phyloP scores from a whole-genome alignment of 2,113 vertebrate genomes.

The Nothoprocta pentlandii region DNA sequence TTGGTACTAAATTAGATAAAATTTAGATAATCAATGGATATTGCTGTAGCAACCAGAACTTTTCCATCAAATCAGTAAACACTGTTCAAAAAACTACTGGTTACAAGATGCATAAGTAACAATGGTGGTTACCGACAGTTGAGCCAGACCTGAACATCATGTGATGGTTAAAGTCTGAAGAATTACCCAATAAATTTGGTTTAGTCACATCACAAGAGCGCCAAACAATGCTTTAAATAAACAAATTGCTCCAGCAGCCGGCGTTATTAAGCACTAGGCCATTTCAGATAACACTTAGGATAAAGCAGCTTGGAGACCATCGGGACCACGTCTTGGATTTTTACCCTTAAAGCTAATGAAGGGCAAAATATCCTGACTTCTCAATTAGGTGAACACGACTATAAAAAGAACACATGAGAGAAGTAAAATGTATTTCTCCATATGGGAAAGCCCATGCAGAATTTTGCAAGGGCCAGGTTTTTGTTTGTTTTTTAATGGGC shows the following conservation, averaged over 20 bases:
- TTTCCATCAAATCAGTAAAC: neutral
- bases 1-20: neutral
- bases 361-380: rapidly evolving
- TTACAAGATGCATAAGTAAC: neutral
- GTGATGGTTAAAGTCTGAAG: neutral
- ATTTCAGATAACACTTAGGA: neutral
- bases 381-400: neutral
- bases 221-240: neutral
- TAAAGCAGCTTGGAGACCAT: neutral
- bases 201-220: neutral
- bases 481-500: neutral
- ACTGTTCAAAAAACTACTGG: neutral
- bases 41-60: neutral
- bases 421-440: neutral
- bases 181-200: neutral
- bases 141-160: neutral
- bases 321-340: neutral
- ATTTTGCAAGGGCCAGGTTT: neutral
- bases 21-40: neutral
- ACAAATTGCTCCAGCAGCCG: neutral
- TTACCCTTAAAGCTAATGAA: neutral
- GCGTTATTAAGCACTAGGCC: neutral
- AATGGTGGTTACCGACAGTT: rapidly evolving
- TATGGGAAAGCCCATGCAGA: neutral
- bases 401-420: neutral